phyloP scores from a whole-genome alignment of 1,140 invertebrate species.

The Diorhabda sublineata region DNA sequence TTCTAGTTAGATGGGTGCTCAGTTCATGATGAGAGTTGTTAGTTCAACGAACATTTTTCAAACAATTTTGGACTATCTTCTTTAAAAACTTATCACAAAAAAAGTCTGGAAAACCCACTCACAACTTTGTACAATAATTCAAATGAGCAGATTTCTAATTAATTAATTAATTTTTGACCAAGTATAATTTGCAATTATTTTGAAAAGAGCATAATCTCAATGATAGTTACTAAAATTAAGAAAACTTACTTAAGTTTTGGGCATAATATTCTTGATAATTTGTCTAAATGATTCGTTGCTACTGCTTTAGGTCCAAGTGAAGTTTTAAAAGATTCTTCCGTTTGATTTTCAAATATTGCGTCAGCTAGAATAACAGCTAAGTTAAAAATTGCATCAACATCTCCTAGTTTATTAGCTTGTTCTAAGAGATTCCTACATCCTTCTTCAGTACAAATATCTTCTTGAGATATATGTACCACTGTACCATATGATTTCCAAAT shows the following conservation, averaged over 20 bases:
- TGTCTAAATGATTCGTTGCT: constrained; percentile 50
- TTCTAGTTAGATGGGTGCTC: no score
- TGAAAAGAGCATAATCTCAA: no score
- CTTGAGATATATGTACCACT: constrained; percentile 50
- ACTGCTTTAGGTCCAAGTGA: constrained; percentile 52
- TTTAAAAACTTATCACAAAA: no score
- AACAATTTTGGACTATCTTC: no score
- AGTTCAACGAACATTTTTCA: no score
- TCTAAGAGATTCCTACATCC: constrained; percentile 57
- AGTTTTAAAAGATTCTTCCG: constrained; percentile 48
- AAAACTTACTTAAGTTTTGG: constrained; percentile 45
- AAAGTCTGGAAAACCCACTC: no score
- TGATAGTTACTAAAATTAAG: neutral
- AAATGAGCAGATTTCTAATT: no score
- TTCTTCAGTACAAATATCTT: constrained; percentile 49
- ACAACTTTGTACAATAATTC: no score
- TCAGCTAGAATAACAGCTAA: constrained; percentile 66
- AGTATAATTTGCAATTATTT: no score
- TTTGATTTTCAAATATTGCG: constrained; percentile 53
- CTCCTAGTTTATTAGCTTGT: constrained; percentile 55
- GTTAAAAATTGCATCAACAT: constrained; percentile 73
- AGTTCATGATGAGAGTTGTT: no score
- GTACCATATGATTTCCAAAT: constrained; percentile 55
- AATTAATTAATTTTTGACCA: no score
- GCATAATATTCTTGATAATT: constrained; percentile 51